Base-by-base conservation (phyloP, 2,797 vertebrate species). In the Sebastes diploproa region DNA sequence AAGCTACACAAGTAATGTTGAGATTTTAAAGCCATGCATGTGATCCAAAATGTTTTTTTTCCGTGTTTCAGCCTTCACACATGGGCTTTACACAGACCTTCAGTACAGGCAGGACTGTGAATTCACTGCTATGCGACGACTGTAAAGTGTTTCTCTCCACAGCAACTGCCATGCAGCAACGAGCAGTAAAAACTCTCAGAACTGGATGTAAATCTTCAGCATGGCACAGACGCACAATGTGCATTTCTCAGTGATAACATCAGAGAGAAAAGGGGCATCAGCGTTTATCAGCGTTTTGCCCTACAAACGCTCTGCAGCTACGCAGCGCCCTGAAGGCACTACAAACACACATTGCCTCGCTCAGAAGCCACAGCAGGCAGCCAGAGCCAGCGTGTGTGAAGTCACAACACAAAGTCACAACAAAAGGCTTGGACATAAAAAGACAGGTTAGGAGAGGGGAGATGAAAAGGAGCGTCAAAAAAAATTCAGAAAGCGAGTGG, bases 261-360 rank as follows among this genome's bases (percentile, higher is more conserved):
- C 58, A 38, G 52, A 69, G 54, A 79, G 75, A 46, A 82, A 88
- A 86, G 61, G 36, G 77, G 10, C 58, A 81, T 67, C n/a, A n/a
- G n/a, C n/a, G n/a, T n/a, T n/a, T 84, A 68, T 80, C 68, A 75
- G 75, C 22, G 2, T 77, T 90, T 86, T 86, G 71, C 82, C 86
- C 58, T 64, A 72, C 52, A 80, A 86, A 82, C 36, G 64, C 29
- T 77, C 64, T 70, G 77, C 66, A 75, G 86, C 50, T 71, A 56
- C 30, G 67, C 63, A 72, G 78, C 4, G 6, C 73, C 84, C 78
- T 18, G 38, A 78, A 87, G 83, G 62, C 81, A 75, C 70, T 22
- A 56, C 83, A 88, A 70, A 86, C 76, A 75, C 83, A 87, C 80
- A 84, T 61, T 25, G 36, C 76, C 77, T 81, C 22, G 2, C 81